These are phyloP conservation scores for Onychostoma macrolepis DNA, from an alignment of 2,113 vertebrate genomes.

Conservation along the genomic window DNA sequence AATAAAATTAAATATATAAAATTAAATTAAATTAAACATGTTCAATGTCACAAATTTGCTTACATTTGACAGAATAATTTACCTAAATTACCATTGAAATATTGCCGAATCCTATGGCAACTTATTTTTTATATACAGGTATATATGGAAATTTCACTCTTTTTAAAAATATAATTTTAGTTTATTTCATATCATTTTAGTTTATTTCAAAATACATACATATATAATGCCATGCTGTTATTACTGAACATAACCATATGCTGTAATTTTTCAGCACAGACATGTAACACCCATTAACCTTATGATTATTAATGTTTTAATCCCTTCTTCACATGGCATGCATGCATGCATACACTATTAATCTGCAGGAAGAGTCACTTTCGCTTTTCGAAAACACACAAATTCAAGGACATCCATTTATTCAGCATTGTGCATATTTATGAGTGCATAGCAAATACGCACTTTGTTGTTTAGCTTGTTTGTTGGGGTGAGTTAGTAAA, in stretches of 20 bases:
- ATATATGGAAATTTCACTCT: neutral
- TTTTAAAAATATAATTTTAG: neutral
- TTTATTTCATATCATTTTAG: neutral
- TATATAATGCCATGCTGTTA: neutral
- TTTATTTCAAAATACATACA: neutral
- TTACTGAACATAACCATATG: constrained; percentile 21
- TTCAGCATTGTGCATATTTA: constrained; percentile 3
- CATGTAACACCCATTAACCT: constrained; percentile 23
- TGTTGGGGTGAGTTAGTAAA: neutral
- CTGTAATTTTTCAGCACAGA: constrained; percentile 5
- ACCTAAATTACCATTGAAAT: neutral
- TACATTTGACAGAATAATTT: neutral
- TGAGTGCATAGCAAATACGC: constrained; percentile 28
- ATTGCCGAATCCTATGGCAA: neutral
- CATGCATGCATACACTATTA: constrained; percentile 21
- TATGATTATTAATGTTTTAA: constrained; percentile 38
- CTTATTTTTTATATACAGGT: neutral
- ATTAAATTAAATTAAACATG: neutral
- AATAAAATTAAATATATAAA: neutral
- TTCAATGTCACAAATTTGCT: neutral
- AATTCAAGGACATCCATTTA: constrained; percentile 29
- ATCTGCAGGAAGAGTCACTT: constrained; percentile 8
- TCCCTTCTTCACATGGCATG: constrained; percentile 7
- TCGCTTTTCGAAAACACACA: neutral
- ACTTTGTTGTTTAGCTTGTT: constrained; percentile 26